Evolutionary conservation across 2,888 invertebrate genomes (phyloP).

Genomic region (Athetis lepigone): DNA sequence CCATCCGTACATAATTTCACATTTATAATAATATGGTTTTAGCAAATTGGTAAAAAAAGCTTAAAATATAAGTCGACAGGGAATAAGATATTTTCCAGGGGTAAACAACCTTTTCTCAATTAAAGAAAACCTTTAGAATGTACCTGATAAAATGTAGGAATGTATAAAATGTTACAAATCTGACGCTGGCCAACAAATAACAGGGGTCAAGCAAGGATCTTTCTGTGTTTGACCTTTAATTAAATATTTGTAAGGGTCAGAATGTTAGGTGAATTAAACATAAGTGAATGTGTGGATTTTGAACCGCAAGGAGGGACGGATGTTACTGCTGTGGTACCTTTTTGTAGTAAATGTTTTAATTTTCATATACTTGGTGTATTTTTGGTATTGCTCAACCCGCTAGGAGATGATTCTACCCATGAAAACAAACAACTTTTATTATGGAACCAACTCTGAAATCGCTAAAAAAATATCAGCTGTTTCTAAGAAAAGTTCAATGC

Average conservation of each 20-base stretch:
- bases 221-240: constrained; percentile 72
- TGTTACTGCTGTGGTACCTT: constrained; percentile 10
- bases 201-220: constrained; percentile 59
- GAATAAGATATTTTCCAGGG: not conserved
- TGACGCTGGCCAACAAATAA: constrained; percentile 53
- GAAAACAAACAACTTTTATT: too few species aligned
- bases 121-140: constrained; percentile 15
- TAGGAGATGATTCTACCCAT: too few species aligned
- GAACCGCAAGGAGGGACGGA: constrained; percentile 28
- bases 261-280: constrained; percentile 80
- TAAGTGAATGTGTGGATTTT: constrained; percentile 64
- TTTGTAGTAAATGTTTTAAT: not conserved
- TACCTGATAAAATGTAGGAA: constrained; percentile 45
- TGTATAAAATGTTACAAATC: constrained; percentile 60
- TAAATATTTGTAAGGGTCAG: constrained; percentile 81
- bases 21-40: too few species aligned
- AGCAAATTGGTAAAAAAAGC: too few species aligned
- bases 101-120: constrained; percentile 26
- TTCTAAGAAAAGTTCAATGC: too few species aligned
- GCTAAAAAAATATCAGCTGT: too few species aligned
- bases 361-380: too few species aligned
- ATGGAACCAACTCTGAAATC: too few species aligned
- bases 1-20: too few species aligned
- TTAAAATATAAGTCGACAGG: not conserved
- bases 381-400: too few species aligned